phyloP scores from a whole-genome alignment of 2,888 invertebrate genomes.

The Entomobrya multifasciata region DNA sequence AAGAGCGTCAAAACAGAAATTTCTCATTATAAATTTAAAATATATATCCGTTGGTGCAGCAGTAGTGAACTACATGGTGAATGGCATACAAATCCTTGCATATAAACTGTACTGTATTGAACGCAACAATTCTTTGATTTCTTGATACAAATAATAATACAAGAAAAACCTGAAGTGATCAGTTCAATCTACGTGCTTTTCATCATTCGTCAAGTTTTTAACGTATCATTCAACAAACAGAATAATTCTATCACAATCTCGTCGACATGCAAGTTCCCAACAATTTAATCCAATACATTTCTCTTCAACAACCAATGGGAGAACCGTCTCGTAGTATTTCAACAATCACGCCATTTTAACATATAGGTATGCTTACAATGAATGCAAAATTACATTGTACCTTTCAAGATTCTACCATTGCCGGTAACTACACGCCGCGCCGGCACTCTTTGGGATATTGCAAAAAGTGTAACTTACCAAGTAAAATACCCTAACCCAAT shows the following conservation, averaged over 20 bases:
- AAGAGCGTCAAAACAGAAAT: too few species aligned
- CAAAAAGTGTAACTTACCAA: not conserved
- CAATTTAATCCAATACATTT: slow-evolving; percentile 32
- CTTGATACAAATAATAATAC: slow-evolving; percentile 42
- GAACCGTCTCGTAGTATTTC: slow-evolving; percentile 48
- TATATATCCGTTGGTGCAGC: too few species aligned
- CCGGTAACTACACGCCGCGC: slow-evolving; percentile 28
- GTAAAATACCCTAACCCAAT: not conserved
- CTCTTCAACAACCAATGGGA: slow-evolving; percentile 18
- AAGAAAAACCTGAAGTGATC: slow-evolving; percentile 66
- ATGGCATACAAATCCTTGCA: too few species aligned
- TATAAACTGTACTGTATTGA: too few species aligned
- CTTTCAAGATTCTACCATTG: not conserved
- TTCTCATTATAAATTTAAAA: too few species aligned
- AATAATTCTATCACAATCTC: not conserved
- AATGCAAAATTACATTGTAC: not conserved
- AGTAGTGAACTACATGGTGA: too few species aligned
- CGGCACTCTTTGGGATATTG: not conserved
- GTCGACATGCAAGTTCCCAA: slow-evolving; percentile 37
- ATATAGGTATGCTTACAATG: not conserved
- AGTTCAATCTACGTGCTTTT: slow-evolving; percentile 36
- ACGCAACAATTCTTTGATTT: not conserved
- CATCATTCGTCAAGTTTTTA: slow-evolving; percentile 30
- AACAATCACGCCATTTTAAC: not conserved
- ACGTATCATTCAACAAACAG: slow-evolving; percentile 34